Evolutionary conservation across 1,140 invertebrate genomes (phyloP).

Genomic region (Stegodyphus mimosarum): DNA sequence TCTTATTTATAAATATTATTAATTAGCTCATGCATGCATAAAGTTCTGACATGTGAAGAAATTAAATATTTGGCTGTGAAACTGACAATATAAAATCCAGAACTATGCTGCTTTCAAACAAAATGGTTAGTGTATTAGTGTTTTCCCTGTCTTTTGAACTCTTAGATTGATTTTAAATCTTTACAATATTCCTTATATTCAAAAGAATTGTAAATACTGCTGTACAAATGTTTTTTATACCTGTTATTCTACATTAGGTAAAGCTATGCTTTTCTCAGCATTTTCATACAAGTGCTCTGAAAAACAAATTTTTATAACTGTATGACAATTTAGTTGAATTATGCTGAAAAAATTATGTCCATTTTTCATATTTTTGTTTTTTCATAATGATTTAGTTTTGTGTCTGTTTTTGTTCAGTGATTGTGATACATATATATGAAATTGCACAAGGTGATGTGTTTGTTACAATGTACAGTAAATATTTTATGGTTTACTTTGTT

Average conservation of each 20-base stretch:
- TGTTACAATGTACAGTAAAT: not conserved
- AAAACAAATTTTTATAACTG: constrained; percentile 18
- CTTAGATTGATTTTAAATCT: constrained; percentile 52
- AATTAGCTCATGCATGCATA: too few species aligned
- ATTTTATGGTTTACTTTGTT: not conserved
- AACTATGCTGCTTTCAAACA: constrained; percentile 29
- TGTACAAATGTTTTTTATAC: constrained; percentile 61
- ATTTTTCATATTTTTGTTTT: not conserved
- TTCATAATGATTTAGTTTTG: not conserved
- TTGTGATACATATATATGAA: constrained; percentile 17
- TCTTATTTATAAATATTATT: too few species aligned
- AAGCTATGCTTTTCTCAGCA: constrained; percentile 43
- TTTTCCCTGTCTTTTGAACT: constrained; percentile 46
- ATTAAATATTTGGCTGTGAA: not conserved
- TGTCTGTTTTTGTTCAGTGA: not conserved
- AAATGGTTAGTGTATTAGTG: constrained; percentile 44
- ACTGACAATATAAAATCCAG: constrained; percentile 45
- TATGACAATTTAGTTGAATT: not conserved
- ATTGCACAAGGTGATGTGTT: not conserved
- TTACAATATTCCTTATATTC: constrained; percentile 42
- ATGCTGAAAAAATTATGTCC: not conserved
- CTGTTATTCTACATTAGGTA: constrained; percentile 57
- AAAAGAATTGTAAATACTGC: constrained; percentile 55
- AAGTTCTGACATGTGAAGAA: too few species aligned
- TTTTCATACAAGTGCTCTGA: constrained; percentile 29